Evolutionary conservation across 2,888 invertebrate species (phyloP).

Genomic region (Nomada fabriciana): DNA sequence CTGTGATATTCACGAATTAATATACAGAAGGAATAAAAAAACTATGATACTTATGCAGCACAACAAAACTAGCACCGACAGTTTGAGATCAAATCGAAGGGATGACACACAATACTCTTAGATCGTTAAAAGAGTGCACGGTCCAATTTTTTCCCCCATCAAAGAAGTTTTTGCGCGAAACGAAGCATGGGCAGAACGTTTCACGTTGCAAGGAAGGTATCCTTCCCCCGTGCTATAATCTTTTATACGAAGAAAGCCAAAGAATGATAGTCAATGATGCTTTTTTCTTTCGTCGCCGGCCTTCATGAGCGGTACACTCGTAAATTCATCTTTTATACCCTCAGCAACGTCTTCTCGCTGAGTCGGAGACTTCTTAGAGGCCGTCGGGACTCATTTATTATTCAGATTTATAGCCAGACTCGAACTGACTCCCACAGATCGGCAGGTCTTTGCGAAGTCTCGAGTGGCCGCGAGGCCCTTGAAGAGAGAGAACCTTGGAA

Average conservation of each 20-base stretch:
- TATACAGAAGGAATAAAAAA: too few species aligned
- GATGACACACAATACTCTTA: too few species aligned
- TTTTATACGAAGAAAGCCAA: constrained; percentile 12
- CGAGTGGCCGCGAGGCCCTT: constrained; percentile 72
- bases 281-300: constrained; percentile 47
- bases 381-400: constrained; percentile 84
- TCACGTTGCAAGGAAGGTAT: neutral
- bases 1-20: too few species aligned
- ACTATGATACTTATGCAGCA: too few species aligned
- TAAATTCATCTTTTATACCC: constrained; percentile 83
- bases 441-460: constrained; percentile 82
- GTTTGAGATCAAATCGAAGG: too few species aligned
- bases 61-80: too few species aligned
- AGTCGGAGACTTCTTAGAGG: constrained; percentile 84
- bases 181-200: neutral
- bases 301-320: constrained; percentile 74
- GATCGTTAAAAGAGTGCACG: too few species aligned
- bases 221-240: constrained; percentile 22
- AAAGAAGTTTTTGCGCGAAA: neutral
- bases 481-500: constrained; percentile 77
- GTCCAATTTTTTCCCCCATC: too few species aligned
- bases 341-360: constrained; percentile 81
- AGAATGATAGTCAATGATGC: constrained; percentile 21
- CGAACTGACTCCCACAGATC: constrained; percentile 84
- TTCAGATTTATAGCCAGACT: constrained; percentile 84